Evolutionary conservation across 2,888 invertebrate genomes (phyloP), one percentile per base, ranked within the genome.

Genomic region (Hydriomena furcata): DNA sequence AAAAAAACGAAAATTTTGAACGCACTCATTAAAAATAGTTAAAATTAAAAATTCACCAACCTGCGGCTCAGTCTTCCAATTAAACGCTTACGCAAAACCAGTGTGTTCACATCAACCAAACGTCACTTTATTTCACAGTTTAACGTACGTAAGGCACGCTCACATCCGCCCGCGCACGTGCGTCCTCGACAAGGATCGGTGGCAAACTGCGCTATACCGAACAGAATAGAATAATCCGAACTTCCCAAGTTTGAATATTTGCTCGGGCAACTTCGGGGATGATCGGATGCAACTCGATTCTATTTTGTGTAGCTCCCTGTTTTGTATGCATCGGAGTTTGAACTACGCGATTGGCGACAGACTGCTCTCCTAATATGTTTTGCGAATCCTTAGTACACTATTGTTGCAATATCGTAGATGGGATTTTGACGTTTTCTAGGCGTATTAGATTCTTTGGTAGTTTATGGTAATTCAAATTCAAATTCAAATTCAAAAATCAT

Each of bases 191-290:
- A 51, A 55, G 58, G 58, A 66, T 63, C 70, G 67, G 71, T 68
- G 67, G 68, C 55, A 71, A 74, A 82, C 82, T 82, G 73, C 68
- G 69, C 66, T 71, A 66, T n/a, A 5, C 36, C 12, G 32, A 65
- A 47, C 57, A 53, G 64, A 64, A 49, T 47, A 53, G 64, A 64
- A 49, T 47, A 56, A 43, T 61, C 63, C 43, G 56, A 60, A 54
- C 51, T 63, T 61, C 73, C 68, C 63, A 76, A 78, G 71, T 80
- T 78, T 72, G 62, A 63, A 73, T 65, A 56, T 52, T 43, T 47
- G 52, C 52, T 78, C 78, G 79, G 73, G 47, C 45, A 31, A 23
- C 54, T 61, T 79, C 82, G 82, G 66, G n/a, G 8, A 36, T 37
- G 36, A 47, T 46, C 42, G 55, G 58, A 43, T 69, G 68, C 68